These are phyloP conservation scores for Willowsia nigromaculata DNA, from an alignment of 2,888 invertebrate genomes.

Conservation along the genomic window DNA sequence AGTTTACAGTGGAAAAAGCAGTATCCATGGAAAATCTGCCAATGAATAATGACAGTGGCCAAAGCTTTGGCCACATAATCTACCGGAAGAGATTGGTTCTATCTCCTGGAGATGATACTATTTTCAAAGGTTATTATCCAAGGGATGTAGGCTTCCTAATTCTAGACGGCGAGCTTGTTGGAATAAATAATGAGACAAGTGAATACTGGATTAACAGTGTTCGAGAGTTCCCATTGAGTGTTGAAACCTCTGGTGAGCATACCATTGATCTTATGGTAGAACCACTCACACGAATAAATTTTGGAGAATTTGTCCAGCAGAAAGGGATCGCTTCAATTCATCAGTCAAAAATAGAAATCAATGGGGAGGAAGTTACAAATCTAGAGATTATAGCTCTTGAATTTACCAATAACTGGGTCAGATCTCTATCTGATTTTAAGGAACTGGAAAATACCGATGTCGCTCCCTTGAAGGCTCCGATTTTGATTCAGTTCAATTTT, in stretches of 20 bases:
- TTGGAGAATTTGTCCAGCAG: constrained; percentile 80
- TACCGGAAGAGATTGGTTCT: constrained; percentile 80
- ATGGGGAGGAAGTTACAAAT: constrained; percentile 80
- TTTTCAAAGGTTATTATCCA: constrained; percentile 67
- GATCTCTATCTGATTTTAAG: constrained; percentile 74
- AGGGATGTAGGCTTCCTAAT: constrained; percentile 67
- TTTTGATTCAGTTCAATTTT: constrained; percentile 83
- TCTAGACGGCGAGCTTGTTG: constrained; percentile 57
- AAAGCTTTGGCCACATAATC: constrained; percentile 83
- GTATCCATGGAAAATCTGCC: constrained; percentile 79
- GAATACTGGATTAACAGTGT: constrained; percentile 70
- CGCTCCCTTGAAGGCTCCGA: constrained; percentile 81
- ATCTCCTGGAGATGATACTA: constrained; percentile 6
- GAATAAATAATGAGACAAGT: neutral
- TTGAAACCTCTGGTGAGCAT: constrained; percentile 45
- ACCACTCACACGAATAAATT: constrained; percentile 82
- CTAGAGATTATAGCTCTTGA: constrained; percentile 83
- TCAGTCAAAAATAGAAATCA: constrained; percentile 81
- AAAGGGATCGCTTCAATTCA: constrained; percentile 80
- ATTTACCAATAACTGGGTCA: constrained; percentile 82
- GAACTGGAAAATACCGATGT: neutral
- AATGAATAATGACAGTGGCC: constrained; percentile 81
- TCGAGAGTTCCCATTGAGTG: constrained; percentile 40
- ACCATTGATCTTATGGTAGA: constrained; percentile 81
- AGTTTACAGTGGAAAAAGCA: constrained; percentile 58